These are phyloP conservation scores for Meloidogyne exigua DNA, from an alignment of 1,140 invertebrate genomes.

Conservation along the genomic window DNA sequence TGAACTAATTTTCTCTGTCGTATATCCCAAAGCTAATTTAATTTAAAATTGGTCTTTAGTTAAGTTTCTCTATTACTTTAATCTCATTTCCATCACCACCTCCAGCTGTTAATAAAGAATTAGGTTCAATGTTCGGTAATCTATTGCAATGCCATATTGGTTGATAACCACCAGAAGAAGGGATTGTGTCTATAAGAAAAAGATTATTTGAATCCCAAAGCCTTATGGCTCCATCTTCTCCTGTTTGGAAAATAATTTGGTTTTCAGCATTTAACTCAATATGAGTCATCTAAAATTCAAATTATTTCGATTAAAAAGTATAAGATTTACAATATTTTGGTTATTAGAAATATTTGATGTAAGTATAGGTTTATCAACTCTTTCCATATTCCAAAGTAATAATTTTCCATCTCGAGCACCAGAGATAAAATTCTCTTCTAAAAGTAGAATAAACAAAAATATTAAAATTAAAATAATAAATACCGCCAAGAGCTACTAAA, in stretches of 20 bases:
- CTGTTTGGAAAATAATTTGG: slow-evolving; percentile 42
- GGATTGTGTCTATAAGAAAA: slow-evolving; percentile 36
- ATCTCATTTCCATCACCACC: slow-evolving; percentile 43
- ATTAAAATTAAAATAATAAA: slow-evolving; percentile 5
- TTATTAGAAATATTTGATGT: slow-evolving; percentile 20
- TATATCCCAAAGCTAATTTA: slow-evolving; percentile 43
- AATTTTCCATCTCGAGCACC: slow-evolving; percentile 35
- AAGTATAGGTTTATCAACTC: slow-evolving; percentile 12
- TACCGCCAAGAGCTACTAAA: slow-evolving; percentile 38
- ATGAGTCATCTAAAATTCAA: slow-evolving; percentile 32
- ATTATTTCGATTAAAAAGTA: neutral
- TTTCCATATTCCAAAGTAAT: slow-evolving; percentile 29
- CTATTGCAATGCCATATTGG: slow-evolving; percentile 39
- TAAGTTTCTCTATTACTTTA: slow-evolving; percentile 34
- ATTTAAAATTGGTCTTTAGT: slow-evolving; percentile 6
- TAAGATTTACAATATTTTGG: slow-evolving; percentile 28
- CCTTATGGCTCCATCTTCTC: slow-evolving; percentile 44
- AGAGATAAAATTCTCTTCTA: slow-evolving; percentile 39
- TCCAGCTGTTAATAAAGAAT: slow-evolving; percentile 40
- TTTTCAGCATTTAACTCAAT: slow-evolving; percentile 34
- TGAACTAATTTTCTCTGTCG: slow-evolving; percentile 37
- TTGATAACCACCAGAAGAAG: slow-evolving; percentile 21
- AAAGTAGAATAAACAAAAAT: slow-evolving; percentile 1
- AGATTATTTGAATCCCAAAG: slow-evolving; percentile 43
- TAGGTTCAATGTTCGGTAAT: slow-evolving; percentile 14